phyloP scores from a whole-genome alignment of 2,888 invertebrate species.

The Apantesis nais region DNA sequence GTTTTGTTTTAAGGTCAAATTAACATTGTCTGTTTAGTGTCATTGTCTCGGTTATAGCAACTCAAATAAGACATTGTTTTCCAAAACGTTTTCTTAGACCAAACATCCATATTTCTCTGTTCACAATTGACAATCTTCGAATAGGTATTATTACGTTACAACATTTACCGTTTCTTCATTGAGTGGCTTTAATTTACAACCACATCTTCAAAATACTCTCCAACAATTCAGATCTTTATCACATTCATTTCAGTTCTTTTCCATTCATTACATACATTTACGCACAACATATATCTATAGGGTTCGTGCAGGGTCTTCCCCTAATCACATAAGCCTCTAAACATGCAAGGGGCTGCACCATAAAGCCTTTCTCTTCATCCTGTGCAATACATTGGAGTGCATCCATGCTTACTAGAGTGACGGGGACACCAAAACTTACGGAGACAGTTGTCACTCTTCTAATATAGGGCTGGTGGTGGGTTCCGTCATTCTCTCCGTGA shows the following conservation, averaged over 20 bases:
- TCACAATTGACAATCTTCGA: conserved; percentile 16
- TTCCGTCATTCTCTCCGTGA: conserved; percentile 69
- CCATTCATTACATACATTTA: conserved; percentile 46
- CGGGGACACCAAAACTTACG: conserved; percentile 82
- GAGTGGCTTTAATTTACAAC: conserved; percentile 30
- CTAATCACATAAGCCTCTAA: conserved; percentile 81
- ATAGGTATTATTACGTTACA: conserved; percentile 15
- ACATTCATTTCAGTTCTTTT: conserved; percentile 25
- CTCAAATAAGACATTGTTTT: conserved; percentile 2
- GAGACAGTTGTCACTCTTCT: conserved; percentile 79
- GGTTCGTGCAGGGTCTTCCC: conserved; percentile 77
- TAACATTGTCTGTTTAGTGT: conserved; percentile 3
- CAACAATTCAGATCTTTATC: conserved; percentile 38
- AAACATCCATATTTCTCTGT: conserved; percentile 20
- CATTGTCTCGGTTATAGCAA: conserved; percentile 8
- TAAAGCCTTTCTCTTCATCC: conserved; percentile 70
- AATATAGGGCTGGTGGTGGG: conserved; percentile 54
- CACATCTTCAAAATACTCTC: conserved; percentile 41
- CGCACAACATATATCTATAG: conserved; percentile 72
- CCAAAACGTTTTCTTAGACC: background rate
- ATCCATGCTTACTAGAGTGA: conserved; percentile 81
- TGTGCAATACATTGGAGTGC: conserved; percentile 71
- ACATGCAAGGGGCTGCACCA: conserved; percentile 82
- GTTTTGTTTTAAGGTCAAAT: background rate
- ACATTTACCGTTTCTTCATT: conserved; percentile 20